Evolutionary conservation across 2,888 invertebrate species (phyloP).

Genomic region (Caenorhabditis zanzibari): DNA sequence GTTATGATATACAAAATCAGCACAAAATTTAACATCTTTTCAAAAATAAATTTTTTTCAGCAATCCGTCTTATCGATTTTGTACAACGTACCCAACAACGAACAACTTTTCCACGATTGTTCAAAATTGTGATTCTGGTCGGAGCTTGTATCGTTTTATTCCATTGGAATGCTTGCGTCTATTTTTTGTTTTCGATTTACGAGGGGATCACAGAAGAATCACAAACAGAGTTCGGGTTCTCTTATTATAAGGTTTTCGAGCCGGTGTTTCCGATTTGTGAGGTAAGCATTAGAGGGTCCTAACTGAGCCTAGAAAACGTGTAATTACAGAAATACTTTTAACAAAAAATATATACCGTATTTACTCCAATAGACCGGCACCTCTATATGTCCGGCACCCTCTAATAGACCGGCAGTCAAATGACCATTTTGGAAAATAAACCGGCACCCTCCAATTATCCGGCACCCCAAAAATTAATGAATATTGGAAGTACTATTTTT

Average conservation of each 20-base stretch:
- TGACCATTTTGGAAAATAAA: no score
- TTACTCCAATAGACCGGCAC: no score
- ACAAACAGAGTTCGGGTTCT: constrained; percentile 75
- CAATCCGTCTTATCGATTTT: constrained; percentile 68
- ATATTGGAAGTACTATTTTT: no score
- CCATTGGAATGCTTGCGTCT: constrained; percentile 81
- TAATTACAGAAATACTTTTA: background rate
- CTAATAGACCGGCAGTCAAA: no score
- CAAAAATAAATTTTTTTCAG: no score
- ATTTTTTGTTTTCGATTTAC: constrained; percentile 78
- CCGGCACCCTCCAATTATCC: no score
- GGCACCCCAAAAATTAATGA: no score
- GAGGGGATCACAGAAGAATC: constrained; percentile 77
- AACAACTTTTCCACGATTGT: constrained; percentile 73
- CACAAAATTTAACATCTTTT: no score
- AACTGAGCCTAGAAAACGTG: background rate
- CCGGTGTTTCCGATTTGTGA: constrained; percentile 75
- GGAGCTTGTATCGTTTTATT: constrained; percentile 71
- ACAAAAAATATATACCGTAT: no score
- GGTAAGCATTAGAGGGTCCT: constrained; percentile 26
- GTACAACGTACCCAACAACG: constrained; percentile 58
- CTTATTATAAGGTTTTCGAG: constrained; percentile 78
- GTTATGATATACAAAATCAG: no score
- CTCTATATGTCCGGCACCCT: no score
- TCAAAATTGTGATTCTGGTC: constrained; percentile 75